Percentiles rank a stretch among this genome's conserved stretches.
Evolutionary conservation across 2,888 invertebrate species (phyloP).

Genomic region (Timandra comae): DNA sequence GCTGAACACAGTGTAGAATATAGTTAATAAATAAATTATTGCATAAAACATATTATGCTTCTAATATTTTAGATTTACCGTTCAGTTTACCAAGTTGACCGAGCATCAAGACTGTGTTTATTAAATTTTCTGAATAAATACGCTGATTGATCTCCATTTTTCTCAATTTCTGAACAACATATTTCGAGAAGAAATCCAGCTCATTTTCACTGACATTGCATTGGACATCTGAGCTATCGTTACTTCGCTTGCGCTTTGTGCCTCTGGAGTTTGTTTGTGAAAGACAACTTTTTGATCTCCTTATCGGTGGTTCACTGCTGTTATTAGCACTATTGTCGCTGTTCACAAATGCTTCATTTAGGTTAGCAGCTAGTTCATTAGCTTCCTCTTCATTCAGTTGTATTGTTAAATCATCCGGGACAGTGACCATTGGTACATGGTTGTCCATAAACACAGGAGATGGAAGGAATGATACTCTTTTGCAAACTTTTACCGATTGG

Average conservation of each 20-base stretch:
- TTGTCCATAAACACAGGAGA: slow-evolving; percentile 63
- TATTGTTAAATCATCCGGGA: slow-evolving; percentile 70
- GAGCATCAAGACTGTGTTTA: slow-evolving; percentile 69
- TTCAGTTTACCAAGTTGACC: slow-evolving; percentile 63
- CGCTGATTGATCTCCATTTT: slow-evolving; percentile 70
- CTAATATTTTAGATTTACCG: slow-evolving; percentile 61
- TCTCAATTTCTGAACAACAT: slow-evolving; percentile 66
- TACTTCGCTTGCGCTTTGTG: slow-evolving; percentile 43
- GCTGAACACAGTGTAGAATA: no score
- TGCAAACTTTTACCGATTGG: slow-evolving; percentile 50
- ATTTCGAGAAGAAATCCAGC: slow-evolving; percentile 67
- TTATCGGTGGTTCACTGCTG: slow-evolving; percentile 31
- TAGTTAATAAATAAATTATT: no score
- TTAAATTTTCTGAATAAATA: slow-evolving; percentile 69
- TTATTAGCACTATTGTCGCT: slow-evolving; percentile 22
- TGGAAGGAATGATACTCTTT: slow-evolving; percentile 64
- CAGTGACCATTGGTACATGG: slow-evolving; percentile 69
- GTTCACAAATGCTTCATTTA: slow-evolving; percentile 51
- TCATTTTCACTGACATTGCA: slow-evolving; percentile 54
- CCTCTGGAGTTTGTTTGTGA: slow-evolving; percentile 37
- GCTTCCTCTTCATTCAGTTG: slow-evolving; percentile 69
- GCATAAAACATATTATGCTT: slow-evolving; percentile 33
- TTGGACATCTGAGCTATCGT: slow-evolving; percentile 33
- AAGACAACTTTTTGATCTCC: slow-evolving; percentile 33
- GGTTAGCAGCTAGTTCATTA: slow-evolving; percentile 56